A percentile compares a stretch with the other conserved stretches of the same genome.
These are phyloP conservation scores for Aspidoscelis tigris DNA, from an alignment of 2,113 vertebrate species.

Conservation along the genomic window DNA sequence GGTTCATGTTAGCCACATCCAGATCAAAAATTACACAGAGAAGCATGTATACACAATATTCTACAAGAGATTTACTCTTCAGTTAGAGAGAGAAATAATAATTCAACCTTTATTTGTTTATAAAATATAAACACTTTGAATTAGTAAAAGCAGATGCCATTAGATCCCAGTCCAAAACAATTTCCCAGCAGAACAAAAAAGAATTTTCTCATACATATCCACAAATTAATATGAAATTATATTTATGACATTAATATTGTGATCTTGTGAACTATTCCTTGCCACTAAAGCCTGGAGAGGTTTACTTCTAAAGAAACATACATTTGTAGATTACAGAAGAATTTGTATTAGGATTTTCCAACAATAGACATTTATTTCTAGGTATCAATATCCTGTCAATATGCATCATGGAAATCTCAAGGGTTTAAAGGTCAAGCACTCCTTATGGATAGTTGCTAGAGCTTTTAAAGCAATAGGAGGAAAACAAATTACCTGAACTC, in stretches of 20 bases:
- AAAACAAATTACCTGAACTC: conserved; percentile 20
- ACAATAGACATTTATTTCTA: conserved; percentile 55
- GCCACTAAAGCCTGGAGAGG: not conserved
- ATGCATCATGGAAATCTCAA: conserved; percentile 49
- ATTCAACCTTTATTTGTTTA: not conserved
- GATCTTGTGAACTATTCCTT: not conserved
- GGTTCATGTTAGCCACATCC: not conserved
- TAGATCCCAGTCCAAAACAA: not conserved
- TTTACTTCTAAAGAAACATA: not conserved
- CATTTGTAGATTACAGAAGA: conserved; percentile 48
- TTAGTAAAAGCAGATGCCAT: not conserved
- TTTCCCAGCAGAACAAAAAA: not conserved
- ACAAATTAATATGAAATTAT: conserved; percentile 1
- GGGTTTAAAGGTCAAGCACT: conserved; percentile 7
- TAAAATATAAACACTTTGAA: conserved; percentile 51
- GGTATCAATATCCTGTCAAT: conserved; percentile 51
- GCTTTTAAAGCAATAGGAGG: not conserved
- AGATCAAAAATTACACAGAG: too few species aligned
- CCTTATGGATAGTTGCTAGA: not conserved
- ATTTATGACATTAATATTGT: conserved; percentile 18
- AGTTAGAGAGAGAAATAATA: not conserved
- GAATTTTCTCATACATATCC: not conserved
- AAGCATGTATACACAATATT: too few species aligned
- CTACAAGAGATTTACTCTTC: conserved; percentile 1
- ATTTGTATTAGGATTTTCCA: conserved; percentile 55